Evolutionary conservation across 2,797 vertebrate genomes (phyloP), one percentile per base, ranked within the genome.

Genomic region (Schizothorax lantsangensis): DNA sequence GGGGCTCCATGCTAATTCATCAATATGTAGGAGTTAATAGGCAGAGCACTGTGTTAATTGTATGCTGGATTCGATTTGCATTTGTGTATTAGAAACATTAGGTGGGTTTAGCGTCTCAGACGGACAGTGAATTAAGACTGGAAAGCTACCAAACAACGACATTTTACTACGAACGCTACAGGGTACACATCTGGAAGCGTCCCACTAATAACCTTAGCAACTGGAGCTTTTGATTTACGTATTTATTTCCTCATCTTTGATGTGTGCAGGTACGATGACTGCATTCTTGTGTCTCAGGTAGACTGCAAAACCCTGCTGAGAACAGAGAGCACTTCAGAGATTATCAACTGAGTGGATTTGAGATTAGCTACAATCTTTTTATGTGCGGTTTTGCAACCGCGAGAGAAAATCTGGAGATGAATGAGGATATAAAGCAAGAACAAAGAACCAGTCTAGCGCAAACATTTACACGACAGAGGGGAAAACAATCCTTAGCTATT

Each of bases 21-120:
- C 83, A 79, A 85, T 95, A 93, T 92, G 91, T 83, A 91, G 87
- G 89, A 90, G 91, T 94, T 95, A 96, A 95, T 95, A 94, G 91
- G 93, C 92, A 91, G 89, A 90, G 92, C 93, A 84, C 89, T 77
- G 57, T 89, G 90, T 93, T 95, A 95, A 94, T 94, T 94, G 92
- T 92, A 83, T 36, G 83, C 91, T 94, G 91, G 92, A 94, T 95
- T 66, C 26, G 15, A 85, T 92, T 89, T 88, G 83, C 93, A 90
- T 92, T 92, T 11, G 92, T 94, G 95, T 93, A 94, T 92, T 93
- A 93, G 91, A 93, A 92, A 91, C 89, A 94, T 95, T 93, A 95
- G 59, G 84, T 85, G 66, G 26, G 54, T 81, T 54, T 86, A 79
- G 85, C 79, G 21, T 30, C 38, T 40, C 38, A 78, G 62, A 68